A percentile compares a stretch with the other conserved stretches of the same genome.
Evolutionary conservation across 2,888 invertebrate genomes (phyloP).

Genomic region (Volucella inflata): DNA sequence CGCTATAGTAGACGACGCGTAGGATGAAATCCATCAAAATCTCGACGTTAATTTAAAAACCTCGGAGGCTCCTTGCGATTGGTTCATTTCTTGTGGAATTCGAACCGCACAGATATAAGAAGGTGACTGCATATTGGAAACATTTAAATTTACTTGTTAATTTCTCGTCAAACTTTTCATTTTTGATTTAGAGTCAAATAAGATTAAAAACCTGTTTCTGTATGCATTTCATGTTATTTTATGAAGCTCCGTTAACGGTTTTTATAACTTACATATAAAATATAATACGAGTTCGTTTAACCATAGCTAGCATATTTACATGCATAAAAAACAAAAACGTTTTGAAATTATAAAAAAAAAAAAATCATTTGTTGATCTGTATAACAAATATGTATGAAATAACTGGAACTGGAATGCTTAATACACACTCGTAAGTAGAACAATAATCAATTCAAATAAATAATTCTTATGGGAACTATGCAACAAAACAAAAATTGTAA

Average conservation of each 20-base stretch:
- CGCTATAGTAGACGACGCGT: conserved; percentile 65
- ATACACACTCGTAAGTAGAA: no score
- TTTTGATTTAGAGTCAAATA: conserved; percentile 52
- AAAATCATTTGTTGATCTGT: no score
- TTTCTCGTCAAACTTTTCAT: conserved; percentile 35
- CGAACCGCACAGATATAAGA: neutral
- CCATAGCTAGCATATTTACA: no score
- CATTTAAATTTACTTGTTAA: conserved; percentile 69
- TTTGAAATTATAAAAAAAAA: no score
- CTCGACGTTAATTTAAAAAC: conserved; percentile 75
- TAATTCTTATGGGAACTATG: no score
- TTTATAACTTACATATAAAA: conserved; percentile 34
- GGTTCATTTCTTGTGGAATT: conserved; percentile 58
- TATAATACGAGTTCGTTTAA: no score
- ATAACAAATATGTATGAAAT: no score
- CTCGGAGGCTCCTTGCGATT: conserved; percentile 73
- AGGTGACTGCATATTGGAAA: conserved; percentile 52
- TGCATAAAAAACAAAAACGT: no score
- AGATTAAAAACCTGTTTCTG: conserved; percentile 16
- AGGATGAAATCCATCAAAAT: conserved; percentile 76
- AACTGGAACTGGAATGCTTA: no score
- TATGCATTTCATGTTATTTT: conserved; percentile 30
- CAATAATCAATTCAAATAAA: no score
- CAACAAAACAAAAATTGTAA: no score
- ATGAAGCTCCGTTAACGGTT: conserved; percentile 39